These are phyloP conservation scores for Myotis lucifugus DNA, from an alignment of 2,113 vertebrate genomes.

Conservation along the genomic window DNA sequence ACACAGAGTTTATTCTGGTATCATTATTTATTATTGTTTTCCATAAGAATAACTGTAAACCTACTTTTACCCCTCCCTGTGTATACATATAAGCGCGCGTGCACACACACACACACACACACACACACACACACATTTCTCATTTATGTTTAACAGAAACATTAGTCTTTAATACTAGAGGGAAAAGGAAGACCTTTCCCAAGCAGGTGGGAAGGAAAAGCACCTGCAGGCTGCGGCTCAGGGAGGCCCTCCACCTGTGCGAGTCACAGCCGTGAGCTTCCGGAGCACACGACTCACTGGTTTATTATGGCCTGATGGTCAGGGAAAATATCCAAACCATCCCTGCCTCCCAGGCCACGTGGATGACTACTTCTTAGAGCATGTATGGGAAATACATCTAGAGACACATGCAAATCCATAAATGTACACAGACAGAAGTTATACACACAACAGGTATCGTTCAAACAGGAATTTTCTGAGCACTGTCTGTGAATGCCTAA, in stretches of 20 bases:
- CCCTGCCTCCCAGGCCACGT: neutral
- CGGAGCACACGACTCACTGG: neutral
- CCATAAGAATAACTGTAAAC: neutral
- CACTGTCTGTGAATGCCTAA: neutral
- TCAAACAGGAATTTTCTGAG: neutral
- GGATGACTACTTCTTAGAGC: neutral
- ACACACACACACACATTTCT: neutral
- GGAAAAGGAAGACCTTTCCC: neutral
- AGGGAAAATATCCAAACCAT: neutral
- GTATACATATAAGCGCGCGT: constrained; percentile 43
- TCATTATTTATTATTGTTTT: neutral
- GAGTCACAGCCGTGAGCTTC: neutral
- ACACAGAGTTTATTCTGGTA: neutral
- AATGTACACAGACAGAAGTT: constrained; percentile 17
- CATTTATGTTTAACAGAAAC: constrained; percentile 32
- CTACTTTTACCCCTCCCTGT: neutral
- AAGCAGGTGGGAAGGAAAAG: neutral
- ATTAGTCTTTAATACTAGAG: neutral
- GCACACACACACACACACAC: constrained; percentile 43
- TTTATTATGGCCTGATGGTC: neutral
- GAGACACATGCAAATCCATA: neutral
- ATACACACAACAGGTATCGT: neutral
- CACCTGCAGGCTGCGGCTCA: neutral
- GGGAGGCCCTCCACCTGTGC: neutral
- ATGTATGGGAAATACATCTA: neutral